Evolutionary conservation across 1,140 invertebrate genomes (phyloP).

Genomic region (Drosophila littoralis): DNA sequence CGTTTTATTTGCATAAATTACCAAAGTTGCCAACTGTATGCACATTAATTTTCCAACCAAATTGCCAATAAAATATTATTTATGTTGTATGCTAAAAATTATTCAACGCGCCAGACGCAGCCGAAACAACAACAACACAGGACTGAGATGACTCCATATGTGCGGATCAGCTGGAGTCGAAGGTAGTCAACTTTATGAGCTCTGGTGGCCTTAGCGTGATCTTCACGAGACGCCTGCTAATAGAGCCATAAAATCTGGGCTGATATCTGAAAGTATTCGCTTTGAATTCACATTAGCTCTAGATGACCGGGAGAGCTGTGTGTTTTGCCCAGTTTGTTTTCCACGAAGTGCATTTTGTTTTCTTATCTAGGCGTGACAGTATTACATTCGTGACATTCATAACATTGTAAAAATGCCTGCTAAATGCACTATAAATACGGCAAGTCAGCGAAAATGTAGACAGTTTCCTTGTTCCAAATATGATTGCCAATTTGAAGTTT

Average conservation of each 20-base stretch:
- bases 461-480: slow-evolving; percentile 8
- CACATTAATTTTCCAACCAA: slow-evolving; percentile 79
- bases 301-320: background rate
- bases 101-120: slow-evolving; percentile 44
- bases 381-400: background rate
- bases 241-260: slow-evolving; percentile 66
- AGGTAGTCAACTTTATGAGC: slow-evolving; percentile 62
- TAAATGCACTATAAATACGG: slow-evolving; percentile 16
- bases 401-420: background rate
- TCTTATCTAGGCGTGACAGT: background rate
- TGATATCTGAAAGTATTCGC: background rate
- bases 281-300: background rate
- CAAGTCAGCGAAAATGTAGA: too few species aligned
- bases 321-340: too few species aligned
- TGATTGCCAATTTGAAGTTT: background rate
- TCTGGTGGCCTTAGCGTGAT: slow-evolving; percentile 48
- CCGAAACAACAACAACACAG: slow-evolving; percentile 7
- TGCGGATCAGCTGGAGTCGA: slow-evolving; percentile 42
- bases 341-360: slow-evolving; percentile 8
- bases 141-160: slow-evolving; percentile 49
- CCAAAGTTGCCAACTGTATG: slow-evolving; percentile 77
- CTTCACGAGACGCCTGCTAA: slow-evolving; percentile 50
- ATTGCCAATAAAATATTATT: slow-evolving; percentile 84
- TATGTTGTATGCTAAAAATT: slow-evolving; percentile 65
- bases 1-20: slow-evolving; percentile 84